Evolutionary conservation across 2,113 vertebrate genomes (phyloP), one percentile per base, ranked within the genome.

Genomic region (Solea solea): DNA sequence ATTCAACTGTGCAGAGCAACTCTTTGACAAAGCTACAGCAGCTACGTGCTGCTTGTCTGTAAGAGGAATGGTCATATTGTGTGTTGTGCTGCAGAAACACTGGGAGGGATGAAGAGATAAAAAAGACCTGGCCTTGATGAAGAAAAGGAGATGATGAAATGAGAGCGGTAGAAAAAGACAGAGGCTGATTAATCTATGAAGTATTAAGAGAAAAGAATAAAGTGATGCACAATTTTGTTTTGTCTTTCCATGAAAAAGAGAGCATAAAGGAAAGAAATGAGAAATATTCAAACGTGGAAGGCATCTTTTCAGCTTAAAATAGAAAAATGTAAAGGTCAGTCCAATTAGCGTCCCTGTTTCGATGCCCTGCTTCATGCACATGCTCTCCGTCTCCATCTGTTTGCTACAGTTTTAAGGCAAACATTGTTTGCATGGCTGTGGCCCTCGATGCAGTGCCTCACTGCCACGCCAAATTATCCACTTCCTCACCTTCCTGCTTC

Each of bases 41-140:
- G 54, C 54, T 44, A 14, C 34, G 51, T 28, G 45, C 25, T 2
- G 40, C 46, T 42, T 41, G 39, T 49, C 59, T 68, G 50, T 74
- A 64, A 1, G 44, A 56, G 11, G 13, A 60, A 74, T 49, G 34
- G 50, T 27, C 6, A 55, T 56, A 58, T 40, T 21, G 74, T 56
- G 2, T 45, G 3, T 5, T 45, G 68, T 65, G 64, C 14, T 1
- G 40, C 1, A 76, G 46, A n/a, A 53, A 50, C 12, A 56, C 65
- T 65, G 40, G 53, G n/a, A 16, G 50, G 13, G 60, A 10, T 40
- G 73, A 28, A 8, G 51, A 55, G 65, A 77, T 28, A 14, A 42
- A 80, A 80, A 74, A 51, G 45, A 82, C 65, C 16, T 64, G 74
- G 74, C 85, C 82, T 70, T 70, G 65, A 77, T 58, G 25, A 69